phyloP scores from a whole-genome alignment of 2,797 vertebrate species.

The Pangasius krempfi region DNA sequence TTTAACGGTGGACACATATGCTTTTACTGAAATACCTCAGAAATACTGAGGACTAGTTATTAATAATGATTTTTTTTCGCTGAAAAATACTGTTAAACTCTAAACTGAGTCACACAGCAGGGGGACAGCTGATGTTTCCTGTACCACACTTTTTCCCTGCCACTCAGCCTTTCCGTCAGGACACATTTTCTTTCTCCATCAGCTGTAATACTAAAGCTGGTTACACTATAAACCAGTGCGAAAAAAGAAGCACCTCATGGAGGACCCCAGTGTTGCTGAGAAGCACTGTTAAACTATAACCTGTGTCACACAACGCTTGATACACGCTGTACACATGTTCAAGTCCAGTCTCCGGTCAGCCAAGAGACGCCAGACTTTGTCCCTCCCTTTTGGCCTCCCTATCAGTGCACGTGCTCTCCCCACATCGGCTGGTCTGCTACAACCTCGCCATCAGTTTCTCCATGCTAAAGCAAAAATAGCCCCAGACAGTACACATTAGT shows the following conservation, averaged over 20 bases:
- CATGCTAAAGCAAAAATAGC: constrained; percentile 19
- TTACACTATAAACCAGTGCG: background rate
- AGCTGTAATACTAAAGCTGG: constrained; percentile 20
- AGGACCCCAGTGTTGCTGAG: background rate
- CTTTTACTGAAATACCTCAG: background rate
- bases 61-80: background rate
- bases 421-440: constrained; percentile 12
- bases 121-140: background rate
- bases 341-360: background rate
- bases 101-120: background rate
- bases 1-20: background rate
- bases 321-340: background rate
- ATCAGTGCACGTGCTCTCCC: constrained; percentile 20
- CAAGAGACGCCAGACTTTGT: constrained; percentile 11
- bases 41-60: background rate
- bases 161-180: constrained; percentile 30
- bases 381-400: background rate
- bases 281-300: constrained; percentile 5
- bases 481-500: constrained; percentile 30
- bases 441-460: constrained; percentile 7
- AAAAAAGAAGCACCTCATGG: background rate
- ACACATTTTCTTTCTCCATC: background rate
- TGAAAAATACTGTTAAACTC: background rate
- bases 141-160: background rate
- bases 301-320: background rate